Evolutionary conservation across 2,113 vertebrate genomes (phyloP).

Genomic region (Dromiciops gliroides): DNA sequence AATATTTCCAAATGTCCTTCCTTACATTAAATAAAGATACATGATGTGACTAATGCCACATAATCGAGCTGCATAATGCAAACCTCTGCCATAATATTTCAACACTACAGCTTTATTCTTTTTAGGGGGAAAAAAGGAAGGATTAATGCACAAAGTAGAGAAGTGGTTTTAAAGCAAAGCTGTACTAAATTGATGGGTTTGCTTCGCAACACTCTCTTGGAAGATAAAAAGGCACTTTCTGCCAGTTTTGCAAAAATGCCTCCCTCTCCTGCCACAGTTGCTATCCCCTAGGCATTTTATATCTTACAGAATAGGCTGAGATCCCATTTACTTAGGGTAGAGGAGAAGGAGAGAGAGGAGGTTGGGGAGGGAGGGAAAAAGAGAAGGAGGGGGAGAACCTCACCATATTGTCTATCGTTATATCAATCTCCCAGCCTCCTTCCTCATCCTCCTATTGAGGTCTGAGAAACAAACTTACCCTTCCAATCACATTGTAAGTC

Average conservation of each 20-base stretch:
- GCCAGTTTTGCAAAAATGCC: slow-evolving; percentile 41
- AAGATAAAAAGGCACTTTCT: slow-evolving; percentile 63
- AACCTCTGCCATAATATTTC: slow-evolving; percentile 23
- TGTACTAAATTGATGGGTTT: slow-evolving; percentile 54
- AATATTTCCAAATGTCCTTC: slow-evolving; percentile 50
- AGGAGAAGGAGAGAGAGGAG: no score
- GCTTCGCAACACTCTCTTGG: slow-evolving; percentile 59
- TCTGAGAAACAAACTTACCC: background rate
- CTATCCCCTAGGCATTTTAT: slow-evolving; percentile 10
- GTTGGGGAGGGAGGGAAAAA: no score
- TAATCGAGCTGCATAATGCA: slow-evolving; percentile 15
- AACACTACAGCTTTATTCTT: slow-evolving; percentile 45
- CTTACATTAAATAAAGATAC: slow-evolving; percentile 58
- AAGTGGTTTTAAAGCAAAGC: slow-evolving; percentile 52
- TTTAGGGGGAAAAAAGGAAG: slow-evolving; percentile 26
- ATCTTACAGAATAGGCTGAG: slow-evolving; percentile 21
- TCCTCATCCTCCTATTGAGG: background rate
- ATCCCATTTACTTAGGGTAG: background rate
- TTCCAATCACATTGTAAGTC: background rate
- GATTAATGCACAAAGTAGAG: slow-evolving; percentile 57
- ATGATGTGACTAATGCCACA: slow-evolving; percentile 1
- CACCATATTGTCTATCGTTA: slow-evolving; percentile 7
- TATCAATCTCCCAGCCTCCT: background rate
- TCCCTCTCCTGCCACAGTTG: slow-evolving; percentile 28
- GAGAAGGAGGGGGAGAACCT: background rate